A percentile compares a stretch with the other conserved stretches of the same genome.
Evolutionary conservation across 2,113 vertebrate genomes (phyloP).

Genomic region (Merops nubicus): DNA sequence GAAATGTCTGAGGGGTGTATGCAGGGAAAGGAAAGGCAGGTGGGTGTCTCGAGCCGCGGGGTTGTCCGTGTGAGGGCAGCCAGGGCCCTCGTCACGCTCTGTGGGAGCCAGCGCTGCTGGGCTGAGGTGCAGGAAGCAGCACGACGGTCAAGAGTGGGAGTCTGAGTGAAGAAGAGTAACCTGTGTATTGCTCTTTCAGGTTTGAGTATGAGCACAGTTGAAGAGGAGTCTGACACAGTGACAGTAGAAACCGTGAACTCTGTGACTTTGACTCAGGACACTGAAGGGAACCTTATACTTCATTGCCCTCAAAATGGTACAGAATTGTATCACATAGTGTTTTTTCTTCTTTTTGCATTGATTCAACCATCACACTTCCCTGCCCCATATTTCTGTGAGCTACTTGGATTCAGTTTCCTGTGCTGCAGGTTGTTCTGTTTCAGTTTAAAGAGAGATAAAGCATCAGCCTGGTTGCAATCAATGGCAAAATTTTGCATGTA

Average conservation of each 20-base stretch:
- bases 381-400: neutral
- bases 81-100: neutral
- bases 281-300: conserved; percentile 92
- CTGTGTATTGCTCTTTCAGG: conserved; percentile 67
- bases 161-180: neutral
- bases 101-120: neutral
- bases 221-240: conserved; percentile 86
- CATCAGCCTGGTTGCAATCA: neutral
- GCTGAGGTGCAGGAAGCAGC: neutral
- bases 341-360: neutral
- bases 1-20: rapidly evolving
- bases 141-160: neutral
- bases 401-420: neutral
- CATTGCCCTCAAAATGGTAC: conserved; percentile 90
- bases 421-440: neutral
- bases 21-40: neutral
- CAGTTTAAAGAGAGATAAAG: neutral
- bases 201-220: conserved; percentile 92
- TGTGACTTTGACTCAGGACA: conserved; percentile 91
- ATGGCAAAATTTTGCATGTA: neutral
- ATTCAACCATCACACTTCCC: neutral
- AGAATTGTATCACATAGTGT: neutral
- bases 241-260: conserved; percentile 89
- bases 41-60: neutral
- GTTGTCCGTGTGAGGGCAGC: neutral